Evolutionary conservation across 2,888 invertebrate genomes (phyloP), one percentile per base, ranked within the genome.

Genomic region (Agriopis aurantiaria): DNA sequence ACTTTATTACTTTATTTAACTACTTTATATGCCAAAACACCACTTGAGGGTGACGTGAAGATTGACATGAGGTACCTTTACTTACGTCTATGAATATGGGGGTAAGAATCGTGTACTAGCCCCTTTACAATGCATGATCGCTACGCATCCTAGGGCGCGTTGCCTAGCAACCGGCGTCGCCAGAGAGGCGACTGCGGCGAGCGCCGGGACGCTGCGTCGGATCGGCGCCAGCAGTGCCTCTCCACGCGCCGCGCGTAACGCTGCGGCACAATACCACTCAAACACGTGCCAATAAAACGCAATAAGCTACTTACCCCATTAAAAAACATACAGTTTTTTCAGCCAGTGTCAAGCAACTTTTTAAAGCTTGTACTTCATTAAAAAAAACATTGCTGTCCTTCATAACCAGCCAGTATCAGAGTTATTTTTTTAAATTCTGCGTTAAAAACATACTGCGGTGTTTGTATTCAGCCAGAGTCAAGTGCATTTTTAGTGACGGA

Each of bases 91-190:
- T 23, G 17, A 23, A 23, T 23, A 23, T 23, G 17, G 17, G 17
- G 17, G 17, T 23, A 23, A 23, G 17, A 23, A 23, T 23, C 33
- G 33, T 33, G 62, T 53, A 52, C 7, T n/a, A 33, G 12, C n/a
- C 1, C 63, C 53, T 65, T 69, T 49, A 58, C 53, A 68, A 62
- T 68, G 71, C 67, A 73, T 66, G 60, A 60, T 65, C 53, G 43
- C 57, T 60, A 55, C 65, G 53, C 64, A 62, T 66, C 70, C 23
- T 72, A 65, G 74, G 74, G 75, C 71, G 75, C 76, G 93, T 93
- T 91, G 91, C 93, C 78, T 86, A 85, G 93, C 91, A 91, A 94
- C 93, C 80, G 73, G 84, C 87, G 91, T 86, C 91, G 91, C 89
- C 91, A 84, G 86, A 84, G 82, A 82, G 88, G 80, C 85, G 86